Evolutionary conservation across 2,797 vertebrate genomes (phyloP).

Genomic region (Acipenser ruthenus): DNA sequence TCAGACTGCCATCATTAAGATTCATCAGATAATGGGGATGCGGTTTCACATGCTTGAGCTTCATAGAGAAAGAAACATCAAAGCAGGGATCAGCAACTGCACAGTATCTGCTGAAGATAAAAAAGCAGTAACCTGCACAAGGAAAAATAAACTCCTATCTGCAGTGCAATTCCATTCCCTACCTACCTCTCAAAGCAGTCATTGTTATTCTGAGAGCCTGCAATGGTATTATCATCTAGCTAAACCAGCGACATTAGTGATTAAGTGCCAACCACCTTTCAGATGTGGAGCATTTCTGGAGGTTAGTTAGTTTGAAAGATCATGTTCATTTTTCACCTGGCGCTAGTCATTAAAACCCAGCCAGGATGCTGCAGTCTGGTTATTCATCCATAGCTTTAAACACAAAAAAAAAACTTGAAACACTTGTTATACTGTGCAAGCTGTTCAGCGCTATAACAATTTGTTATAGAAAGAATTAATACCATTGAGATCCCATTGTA

Average conservation of each 20-base stretch:
- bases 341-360: conserved; percentile 44
- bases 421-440: no score
- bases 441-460: no score
- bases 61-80: conserved; percentile 58
- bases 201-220: conserved; percentile 37
- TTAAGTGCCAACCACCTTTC: conserved; percentile 52
- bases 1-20: conserved; percentile 59
- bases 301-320: conserved; percentile 57
- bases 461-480: no score
- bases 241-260: conserved; percentile 48
- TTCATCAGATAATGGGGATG: conserved; percentile 57
- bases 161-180: neutral
- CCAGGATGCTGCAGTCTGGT: neutral
- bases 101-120: conserved; percentile 40
- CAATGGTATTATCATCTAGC: conserved; percentile 41
- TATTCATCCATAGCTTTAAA: no score
- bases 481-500: no score
- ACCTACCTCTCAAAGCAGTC: conserved; percentile 12
- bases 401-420: no score
- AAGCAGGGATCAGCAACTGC: conserved; percentile 49
- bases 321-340: conserved; percentile 58
- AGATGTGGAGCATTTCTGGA: conserved; percentile 39
- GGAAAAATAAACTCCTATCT: conserved; percentile 8
- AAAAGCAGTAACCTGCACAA: neutral
- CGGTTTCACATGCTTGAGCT: conserved; percentile 56